Conservation (phyloP, 2,888 invertebrate species). For the Odontomyia ornata region DNA sequence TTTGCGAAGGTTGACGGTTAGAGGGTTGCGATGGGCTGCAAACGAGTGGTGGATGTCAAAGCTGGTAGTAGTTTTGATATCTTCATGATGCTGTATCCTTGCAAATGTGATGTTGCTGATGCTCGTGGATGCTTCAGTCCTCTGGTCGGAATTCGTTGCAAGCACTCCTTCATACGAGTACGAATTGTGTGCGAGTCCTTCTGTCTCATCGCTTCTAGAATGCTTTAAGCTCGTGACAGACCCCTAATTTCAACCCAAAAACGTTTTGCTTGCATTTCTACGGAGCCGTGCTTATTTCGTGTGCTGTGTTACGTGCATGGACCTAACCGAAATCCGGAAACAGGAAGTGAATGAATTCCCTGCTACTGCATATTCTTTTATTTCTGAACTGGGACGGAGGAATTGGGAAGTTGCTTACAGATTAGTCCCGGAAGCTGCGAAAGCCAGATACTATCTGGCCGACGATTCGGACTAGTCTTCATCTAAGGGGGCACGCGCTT, state of each 20-base stretch:
- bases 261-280: slow-evolving; percentile 4
- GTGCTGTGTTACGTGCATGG: not conserved
- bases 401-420: not conserved
- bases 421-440: not conserved
- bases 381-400: not conserved
- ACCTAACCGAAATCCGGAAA: slow-evolving; percentile 15
- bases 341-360: slow-evolving; percentile 5
- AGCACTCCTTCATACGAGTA: not conserved
- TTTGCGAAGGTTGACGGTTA: not conserved
- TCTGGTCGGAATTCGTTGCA: not conserved
- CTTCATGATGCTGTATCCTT: not conserved
- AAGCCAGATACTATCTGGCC: not conserved
- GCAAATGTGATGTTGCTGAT: slow-evolving; percentile 1
- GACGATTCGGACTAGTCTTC: not conserved
- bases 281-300: slow-evolving; percentile 9
- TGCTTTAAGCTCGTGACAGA: slow-evolving; percentile 35
- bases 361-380: not conserved
- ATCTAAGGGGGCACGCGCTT: not conserved
- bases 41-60: not conserved
- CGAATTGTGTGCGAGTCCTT: not conserved
- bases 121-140: not conserved
- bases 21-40: not conserved
- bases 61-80: slow-evolving; percentile 5
- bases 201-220: not conserved
- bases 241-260: slow-evolving; percentile 5